A percentile compares a stretch with the other conserved stretches of the same genome.
These are phyloP conservation scores for Esox niger DNA, from an alignment of 2,113 vertebrate species.

Conservation along the genomic window DNA sequence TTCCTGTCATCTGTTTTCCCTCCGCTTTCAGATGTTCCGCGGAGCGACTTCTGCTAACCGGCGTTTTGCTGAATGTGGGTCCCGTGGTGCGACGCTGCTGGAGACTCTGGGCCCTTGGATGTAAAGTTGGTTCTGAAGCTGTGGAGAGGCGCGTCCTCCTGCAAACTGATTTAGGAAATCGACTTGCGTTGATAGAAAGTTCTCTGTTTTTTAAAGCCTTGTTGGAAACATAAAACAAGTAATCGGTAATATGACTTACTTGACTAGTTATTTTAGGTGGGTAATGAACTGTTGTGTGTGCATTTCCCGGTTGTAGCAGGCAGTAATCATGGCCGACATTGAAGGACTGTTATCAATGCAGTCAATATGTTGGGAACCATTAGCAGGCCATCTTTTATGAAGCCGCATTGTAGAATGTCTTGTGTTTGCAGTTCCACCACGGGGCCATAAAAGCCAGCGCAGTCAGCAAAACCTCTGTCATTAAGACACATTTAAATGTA, in stretches of 20 bases:
- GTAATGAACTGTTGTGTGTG: slow-evolving; percentile 49
- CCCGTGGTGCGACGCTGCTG: not conserved
- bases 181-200: too few relatives aligned
- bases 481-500: slow-evolving; percentile 77
- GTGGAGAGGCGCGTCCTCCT: not conserved
- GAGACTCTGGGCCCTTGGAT: not conserved
- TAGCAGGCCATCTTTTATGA: slow-evolving; percentile 67
- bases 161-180: too few relatives aligned
- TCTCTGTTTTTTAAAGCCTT: not conserved
- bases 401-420: slow-evolving; percentile 71
- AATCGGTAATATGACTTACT: too few relatives aligned
- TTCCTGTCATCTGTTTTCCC: not conserved
- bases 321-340: slow-evolving; percentile 54
- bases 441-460: slow-evolving; percentile 63
- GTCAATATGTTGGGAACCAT: slow-evolving; percentile 66
- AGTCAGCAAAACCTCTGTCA: slow-evolving; percentile 76
- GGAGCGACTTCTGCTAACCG: not conserved
- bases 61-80: not conserved
- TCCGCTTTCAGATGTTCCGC: slow-evolving; percentile 2
- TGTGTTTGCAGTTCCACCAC: slow-evolving; percentile 65
- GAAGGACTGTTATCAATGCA: slow-evolving; percentile 62
- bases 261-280: slow-evolving; percentile 19
- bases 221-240: too few relatives aligned
- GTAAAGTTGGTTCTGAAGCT: not conserved
- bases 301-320: slow-evolving; percentile 57